A percentile compares a stretch with the other conserved stretches of the same genome.
Evolutionary conservation across 2,888 invertebrate species (phyloP).

Genomic region (Xanthorhoe spadicearia): DNA sequence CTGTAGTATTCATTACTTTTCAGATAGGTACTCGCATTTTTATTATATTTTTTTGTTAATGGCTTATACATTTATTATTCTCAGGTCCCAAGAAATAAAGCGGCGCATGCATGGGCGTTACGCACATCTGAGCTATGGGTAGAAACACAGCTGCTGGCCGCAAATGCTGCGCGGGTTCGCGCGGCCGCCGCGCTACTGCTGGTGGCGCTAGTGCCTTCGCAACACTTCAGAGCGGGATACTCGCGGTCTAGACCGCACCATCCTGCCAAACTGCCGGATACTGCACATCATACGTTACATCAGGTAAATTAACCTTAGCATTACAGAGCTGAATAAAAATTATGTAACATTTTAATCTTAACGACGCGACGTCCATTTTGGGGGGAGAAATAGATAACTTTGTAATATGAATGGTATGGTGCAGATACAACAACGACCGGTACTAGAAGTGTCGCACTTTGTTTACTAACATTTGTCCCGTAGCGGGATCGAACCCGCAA

Average conservation of each 20-base stretch:
- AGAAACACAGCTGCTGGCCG: constrained; percentile 94
- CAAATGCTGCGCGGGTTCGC: constrained; percentile 93
- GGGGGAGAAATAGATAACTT: too few relatives aligned
- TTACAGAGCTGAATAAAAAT: too few relatives aligned
- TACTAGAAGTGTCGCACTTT: too few relatives aligned
- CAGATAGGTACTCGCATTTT: too few relatives aligned
- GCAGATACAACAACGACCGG: too few relatives aligned
- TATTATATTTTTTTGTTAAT: too few relatives aligned
- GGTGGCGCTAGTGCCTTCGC: constrained; percentile 95
- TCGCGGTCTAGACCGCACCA: constrained; percentile 84
- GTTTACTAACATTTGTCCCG: too few relatives aligned
- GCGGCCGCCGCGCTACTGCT: constrained; percentile 94
- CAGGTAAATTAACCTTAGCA: constrained; percentile 60
- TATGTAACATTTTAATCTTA: too few relatives aligned
- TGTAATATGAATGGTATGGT: too few relatives aligned
- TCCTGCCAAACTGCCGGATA: constrained; percentile 69
- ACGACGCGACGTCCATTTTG: too few relatives aligned
- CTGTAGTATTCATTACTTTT: too few relatives aligned
- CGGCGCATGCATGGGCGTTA: constrained; percentile 96
- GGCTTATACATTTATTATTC: background rate
- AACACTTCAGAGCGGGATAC: constrained; percentile 95
- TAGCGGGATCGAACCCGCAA: too few relatives aligned
- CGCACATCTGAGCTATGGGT: constrained; percentile 96
- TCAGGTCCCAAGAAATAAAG: constrained; percentile 91
- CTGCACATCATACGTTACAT: constrained; percentile 84